These are phyloP conservation scores for Synanthedon myopaeformis DNA, from an alignment of 2,888 invertebrate species.

Conservation along the genomic window DNA sequence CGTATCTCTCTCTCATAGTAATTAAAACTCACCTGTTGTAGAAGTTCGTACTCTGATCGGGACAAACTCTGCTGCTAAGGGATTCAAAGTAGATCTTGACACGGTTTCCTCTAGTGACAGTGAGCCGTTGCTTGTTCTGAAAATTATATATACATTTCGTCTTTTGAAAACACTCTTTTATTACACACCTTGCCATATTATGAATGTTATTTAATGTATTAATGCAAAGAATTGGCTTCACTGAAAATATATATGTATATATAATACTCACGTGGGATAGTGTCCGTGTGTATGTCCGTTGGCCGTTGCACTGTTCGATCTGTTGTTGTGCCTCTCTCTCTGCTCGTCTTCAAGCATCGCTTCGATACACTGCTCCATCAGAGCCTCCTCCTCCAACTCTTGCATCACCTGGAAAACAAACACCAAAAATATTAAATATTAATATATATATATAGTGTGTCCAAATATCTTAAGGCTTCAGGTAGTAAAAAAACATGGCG, in stretches of 20 bases:
- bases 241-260: too few species aligned
- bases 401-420: conserved; percentile 76
- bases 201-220: too few species aligned
- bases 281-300: conserved; percentile 27
- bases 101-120: conserved; percentile 49
- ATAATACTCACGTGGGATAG: conserved; percentile 33
- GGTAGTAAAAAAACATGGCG: too few species aligned
- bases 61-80: conserved; percentile 87
- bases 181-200: too few species aligned
- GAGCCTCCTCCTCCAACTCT: conserved; percentile 86
- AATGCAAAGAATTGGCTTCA: too few species aligned
- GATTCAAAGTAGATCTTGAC: conserved; percentile 82
- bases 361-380: conserved; percentile 89
- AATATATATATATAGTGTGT: too few species aligned
- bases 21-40: conserved; percentile 9
- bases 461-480: too few species aligned
- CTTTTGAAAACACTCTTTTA: too few species aligned
- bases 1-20: too few species aligned
- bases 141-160: conserved; percentile 1
- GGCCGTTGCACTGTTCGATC: conserved; percentile 14
- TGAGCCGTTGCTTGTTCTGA: conserved; percentile 42
- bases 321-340: conserved; percentile 41
- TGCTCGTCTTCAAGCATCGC: conserved; percentile 84
- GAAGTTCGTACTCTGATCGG: conserved; percentile 50
- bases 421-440: too few species aligned